Percentiles rank a stretch among this genome's conserved stretches.
Conservation (phyloP, 2,797 vertebrate genomes). For the Odontamblyopus rebecca region DNA sequence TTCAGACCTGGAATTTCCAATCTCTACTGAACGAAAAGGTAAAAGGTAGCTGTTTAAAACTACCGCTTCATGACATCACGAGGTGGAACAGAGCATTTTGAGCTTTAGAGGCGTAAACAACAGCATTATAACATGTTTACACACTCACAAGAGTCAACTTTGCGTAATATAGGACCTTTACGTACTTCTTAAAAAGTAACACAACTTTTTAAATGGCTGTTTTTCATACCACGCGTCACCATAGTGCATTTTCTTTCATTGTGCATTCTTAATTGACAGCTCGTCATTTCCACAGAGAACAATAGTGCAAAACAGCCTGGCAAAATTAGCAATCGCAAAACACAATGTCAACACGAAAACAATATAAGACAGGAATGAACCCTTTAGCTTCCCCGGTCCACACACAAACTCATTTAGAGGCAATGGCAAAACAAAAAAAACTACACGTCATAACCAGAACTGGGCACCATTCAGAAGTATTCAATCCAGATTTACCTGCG, state of each 20-base stretch:
- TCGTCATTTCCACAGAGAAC: background rate
- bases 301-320: conserved; percentile 3
- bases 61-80: too few species aligned
- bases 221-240: background rate
- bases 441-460: conserved; percentile 11
- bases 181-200: too few species aligned
- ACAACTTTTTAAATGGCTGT: too few species aligned
- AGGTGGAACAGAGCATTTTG: too few species aligned
- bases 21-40: too few species aligned
- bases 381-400: background rate
- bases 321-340: background rate
- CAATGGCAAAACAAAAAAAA: conserved; percentile 17
- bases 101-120: too few species aligned
- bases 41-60: too few species aligned
- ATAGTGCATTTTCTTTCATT: background rate
- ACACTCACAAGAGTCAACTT: too few species aligned
- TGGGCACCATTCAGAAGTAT: background rate
- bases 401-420: conserved; percentile 40
- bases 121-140: too few species aligned
- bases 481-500: background rate
- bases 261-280: background rate
- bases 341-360: background rate
- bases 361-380: conserved; percentile 9
- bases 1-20: too few species aligned
- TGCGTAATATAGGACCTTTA: too few species aligned